Conservation (phyloP, 2,113 vertebrate species). For the Tor tambroides region DNA sequence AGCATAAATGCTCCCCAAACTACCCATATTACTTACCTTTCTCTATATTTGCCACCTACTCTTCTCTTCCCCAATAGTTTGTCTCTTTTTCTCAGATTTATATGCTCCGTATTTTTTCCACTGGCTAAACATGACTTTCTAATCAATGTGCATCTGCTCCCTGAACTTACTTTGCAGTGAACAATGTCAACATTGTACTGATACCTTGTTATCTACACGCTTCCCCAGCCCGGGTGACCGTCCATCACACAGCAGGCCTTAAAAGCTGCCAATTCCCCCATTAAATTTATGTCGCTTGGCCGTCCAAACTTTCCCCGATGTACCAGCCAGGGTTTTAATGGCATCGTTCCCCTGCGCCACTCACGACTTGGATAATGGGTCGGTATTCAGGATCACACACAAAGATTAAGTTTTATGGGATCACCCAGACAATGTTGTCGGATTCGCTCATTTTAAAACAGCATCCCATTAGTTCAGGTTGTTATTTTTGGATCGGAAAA, state of each 20-base stretch:
- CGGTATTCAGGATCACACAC: conserved; percentile 21
- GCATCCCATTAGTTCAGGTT: conserved; percentile 1
- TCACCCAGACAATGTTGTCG: neutral
- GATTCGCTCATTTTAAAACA: conserved; percentile 10
- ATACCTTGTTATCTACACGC: neutral
- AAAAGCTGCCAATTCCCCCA: conserved; percentile 21
- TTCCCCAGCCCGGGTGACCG: conserved; percentile 3
- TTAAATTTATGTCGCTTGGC: conserved; percentile 18
- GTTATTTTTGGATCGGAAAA: conserved; percentile 26
- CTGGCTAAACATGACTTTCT: neutral
- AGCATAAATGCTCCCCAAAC: neutral
- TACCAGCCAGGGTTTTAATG: conserved; percentile 6
- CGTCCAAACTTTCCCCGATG: conserved; percentile 3
- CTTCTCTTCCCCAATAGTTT: neutral
- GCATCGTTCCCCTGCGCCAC: neutral
- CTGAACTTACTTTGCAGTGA: conserved; percentile 23
- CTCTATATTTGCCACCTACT: neutral
- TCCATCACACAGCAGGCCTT: neutral
- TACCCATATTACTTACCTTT: neutral
- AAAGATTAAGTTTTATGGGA: conserved; percentile 8
- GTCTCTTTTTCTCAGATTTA: neutral
- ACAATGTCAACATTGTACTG: neutral
- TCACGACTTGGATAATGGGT: neutral
- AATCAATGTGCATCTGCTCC: conserved; percentile 43
- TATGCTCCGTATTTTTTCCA: conserved; percentile 1